Base-by-base conservation (phyloP, 2,113 vertebrate genomes). In the Eurystomus gularis region DNA sequence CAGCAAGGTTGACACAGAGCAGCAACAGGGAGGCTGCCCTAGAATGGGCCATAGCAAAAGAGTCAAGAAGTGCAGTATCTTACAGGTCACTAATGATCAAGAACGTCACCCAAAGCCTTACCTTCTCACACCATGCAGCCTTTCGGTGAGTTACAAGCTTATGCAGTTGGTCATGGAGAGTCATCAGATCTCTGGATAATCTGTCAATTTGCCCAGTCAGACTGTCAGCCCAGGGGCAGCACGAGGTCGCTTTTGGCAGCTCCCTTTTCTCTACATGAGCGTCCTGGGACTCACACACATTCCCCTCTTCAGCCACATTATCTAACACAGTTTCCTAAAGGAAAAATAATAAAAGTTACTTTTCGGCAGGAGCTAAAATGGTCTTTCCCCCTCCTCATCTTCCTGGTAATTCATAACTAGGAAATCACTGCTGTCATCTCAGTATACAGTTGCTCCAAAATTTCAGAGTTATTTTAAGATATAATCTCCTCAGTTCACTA, bases 291-390 rank as follows among this genome's bases (percentile, higher is more conserved):
- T 91, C 9, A 2, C 16, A 29, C 1, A 1, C 20, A 33, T 9
- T 44, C 65, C 68, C 91, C 31, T 96, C 95, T 11, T 82, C 91
- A 54, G 73, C 60, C 48, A 84, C 88, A 52, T 87, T 26, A 37
- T 78, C 96, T 79, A 98, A 79, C 29, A 98, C 97, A 2, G 97
- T 97, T 86, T 98, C 97, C 98, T 98, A 82, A 75, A 87, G 60
- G 80, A 68, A 92, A 93, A 94, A 42, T n/a, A 78, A 23, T 20
- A 18, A n/a, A 57, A 75, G 37, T 68, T 60, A 78, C 31, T 81
- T 77, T 71, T 60, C 33, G 44, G 54, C 26, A 40, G 44, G 25
- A 80, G 19, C 5, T 7, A 48, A 76, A 75, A 69, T 37, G 15
- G 11, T 20, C 31, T 8, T 4, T 7, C 8, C 7, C 37, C 6